Base-by-base conservation (phyloP, 53 echinoderm and acorn worm species). In the Hippasteria phrygiana region DNA sequence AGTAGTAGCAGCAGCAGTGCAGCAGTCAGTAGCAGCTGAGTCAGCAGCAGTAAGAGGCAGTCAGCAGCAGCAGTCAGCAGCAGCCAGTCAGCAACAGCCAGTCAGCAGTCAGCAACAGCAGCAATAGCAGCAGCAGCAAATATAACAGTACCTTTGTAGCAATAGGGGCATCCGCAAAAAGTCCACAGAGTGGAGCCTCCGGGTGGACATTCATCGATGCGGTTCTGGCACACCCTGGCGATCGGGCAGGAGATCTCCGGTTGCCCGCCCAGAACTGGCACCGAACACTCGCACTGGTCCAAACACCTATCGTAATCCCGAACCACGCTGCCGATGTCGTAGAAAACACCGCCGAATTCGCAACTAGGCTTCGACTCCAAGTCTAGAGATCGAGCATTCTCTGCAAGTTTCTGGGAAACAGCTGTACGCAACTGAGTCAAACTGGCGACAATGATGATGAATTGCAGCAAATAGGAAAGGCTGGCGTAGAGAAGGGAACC, bases 191-290 rank as follows among this genome's bases (percentile, higher is more conserved):
- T 76, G 31, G 51, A 51, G 3, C 31, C 48, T 20, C 76, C 50
- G 18, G 6, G 0, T 4, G 76, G 76, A 20, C 50, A 76, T 32
- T 76, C 76, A 47, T 76, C 53, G 9, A 27, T 14, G 76, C 76
- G 76, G 53, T 76, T 76, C 53, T 50, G 33, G 50, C 76, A 76
- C 29, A 76, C 76, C 51, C 20, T 76, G 1, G 37, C 76, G 16
- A 48, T 28, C 36, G 47, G 47, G 46, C 74, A 74, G 31, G 5
- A 10, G 20, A 76, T 32, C 32, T 76, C 53, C 34, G 76, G 29
- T 5, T 45, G 48, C 54, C 76, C 53, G 50, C 76, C 53, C 33
- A 16, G 36, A 31, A 28, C 76, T 45, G 34, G 33, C 18, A 34
- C 5, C 7, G 32, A 35, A 8, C 76, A 76, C 76, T 31, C 76